phyloP scores from a whole-genome alignment of 2,888 invertebrate species.

The Agriopis aurantiaria region DNA sequence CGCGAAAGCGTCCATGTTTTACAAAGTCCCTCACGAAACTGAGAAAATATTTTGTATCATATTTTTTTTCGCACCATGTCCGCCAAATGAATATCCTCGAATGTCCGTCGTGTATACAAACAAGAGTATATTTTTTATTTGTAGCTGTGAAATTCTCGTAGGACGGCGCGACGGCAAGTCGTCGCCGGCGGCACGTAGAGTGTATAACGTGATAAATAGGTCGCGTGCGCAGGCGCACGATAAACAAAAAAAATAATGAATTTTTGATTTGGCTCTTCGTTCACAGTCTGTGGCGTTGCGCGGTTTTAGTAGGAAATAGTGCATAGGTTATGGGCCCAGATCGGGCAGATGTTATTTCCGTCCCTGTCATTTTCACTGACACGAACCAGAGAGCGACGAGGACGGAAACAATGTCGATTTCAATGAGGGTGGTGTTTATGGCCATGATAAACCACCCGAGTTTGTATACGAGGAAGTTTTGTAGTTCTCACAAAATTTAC shows the following conservation, averaged over 20 bases:
- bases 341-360: background rate
- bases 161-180: constrained; percentile 10
- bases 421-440: background rate
- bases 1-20: background rate
- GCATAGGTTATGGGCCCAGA: background rate
- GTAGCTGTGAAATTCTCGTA: constrained; percentile 16
- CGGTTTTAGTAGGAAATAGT: background rate
- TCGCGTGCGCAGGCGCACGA: constrained; percentile 21
- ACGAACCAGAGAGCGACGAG: background rate
- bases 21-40: too few relatives aligned
- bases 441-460: background rate
- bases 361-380: constrained; percentile 5
- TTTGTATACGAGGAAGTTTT: background rate
- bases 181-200: constrained; percentile 1
- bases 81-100: background rate
- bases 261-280: constrained; percentile 5
- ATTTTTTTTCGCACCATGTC: background rate
- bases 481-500: background rate
- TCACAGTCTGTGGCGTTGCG: background rate
- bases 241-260: constrained; percentile 6
- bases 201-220: constrained; percentile 13
- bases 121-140: constrained; percentile 13
- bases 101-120: constrained; percentile 8
- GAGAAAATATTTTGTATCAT: too few relatives aligned
- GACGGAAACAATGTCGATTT: background rate